These are phyloP conservation scores for Trichonephila clavata DNA, from an alignment of 1,140 invertebrate genomes.

Conservation along the genomic window DNA sequence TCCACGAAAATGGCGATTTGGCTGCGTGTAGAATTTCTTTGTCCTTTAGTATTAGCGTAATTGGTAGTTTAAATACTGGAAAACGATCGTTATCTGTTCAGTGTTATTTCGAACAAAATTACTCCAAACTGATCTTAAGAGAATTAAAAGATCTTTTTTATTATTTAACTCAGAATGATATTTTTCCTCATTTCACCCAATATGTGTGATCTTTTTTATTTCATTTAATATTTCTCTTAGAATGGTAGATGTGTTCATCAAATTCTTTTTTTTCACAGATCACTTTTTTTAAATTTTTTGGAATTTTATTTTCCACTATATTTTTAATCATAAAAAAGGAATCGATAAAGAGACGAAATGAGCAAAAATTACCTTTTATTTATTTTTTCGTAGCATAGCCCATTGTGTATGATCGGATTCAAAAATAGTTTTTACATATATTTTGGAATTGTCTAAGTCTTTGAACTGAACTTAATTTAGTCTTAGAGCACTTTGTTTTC, in stretches of 20 bases:
- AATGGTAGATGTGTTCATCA: not conserved
- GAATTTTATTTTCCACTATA: too few species aligned
- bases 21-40: not conserved
- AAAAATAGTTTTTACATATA: too few species aligned
- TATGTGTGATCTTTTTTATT: not conserved
- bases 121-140: not conserved
- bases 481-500: too few species aligned
- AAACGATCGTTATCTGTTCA: constrained; percentile 41
- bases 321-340: too few species aligned
- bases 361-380: too few species aligned
- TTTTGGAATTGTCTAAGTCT: too few species aligned
- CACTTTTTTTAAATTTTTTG: too few species aligned
- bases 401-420: too few species aligned
- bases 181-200: not conserved
- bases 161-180: not conserved
- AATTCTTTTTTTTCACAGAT: not conserved
- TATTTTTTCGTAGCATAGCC: too few species aligned
- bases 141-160: not conserved
- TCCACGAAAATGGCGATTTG: constrained; percentile 14
- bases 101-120: not conserved
- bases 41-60: constrained; percentile 39
- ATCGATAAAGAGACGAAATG: too few species aligned
- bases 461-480: too few species aligned
- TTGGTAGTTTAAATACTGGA: constrained; percentile 47
- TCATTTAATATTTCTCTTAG: not conserved